These are phyloP conservation scores for Orbicella faveolata DNA, from an alignment of 64 coral and sea anemone genomes.

Conservation along the genomic window DNA sequence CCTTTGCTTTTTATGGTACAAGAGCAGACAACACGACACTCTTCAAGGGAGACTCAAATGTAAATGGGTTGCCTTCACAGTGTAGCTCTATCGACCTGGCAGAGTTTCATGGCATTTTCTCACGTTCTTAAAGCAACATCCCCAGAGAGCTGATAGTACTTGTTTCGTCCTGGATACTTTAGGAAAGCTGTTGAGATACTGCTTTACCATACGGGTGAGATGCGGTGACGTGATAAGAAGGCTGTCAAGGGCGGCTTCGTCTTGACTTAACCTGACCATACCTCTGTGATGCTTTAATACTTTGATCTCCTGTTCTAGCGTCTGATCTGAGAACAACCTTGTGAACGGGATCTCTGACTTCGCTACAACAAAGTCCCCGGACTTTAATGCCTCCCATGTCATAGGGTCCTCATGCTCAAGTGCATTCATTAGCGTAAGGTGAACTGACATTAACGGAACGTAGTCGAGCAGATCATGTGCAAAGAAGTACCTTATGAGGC, in stretches of 20 bases:
- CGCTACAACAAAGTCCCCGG: slow-evolving; percentile 44
- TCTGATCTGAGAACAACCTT: no score
- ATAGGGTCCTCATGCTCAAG: background rate
- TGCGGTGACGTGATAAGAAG: slow-evolving; percentile 57
- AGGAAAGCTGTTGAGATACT: background rate
- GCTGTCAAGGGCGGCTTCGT: slow-evolving; percentile 42
- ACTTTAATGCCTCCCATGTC: slow-evolving; percentile 23
- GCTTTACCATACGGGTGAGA: slow-evolving; percentile 35
- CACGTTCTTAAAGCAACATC: background rate
- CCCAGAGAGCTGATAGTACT: slow-evolving; percentile 30
- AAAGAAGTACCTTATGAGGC: background rate
- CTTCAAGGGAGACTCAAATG: background rate
- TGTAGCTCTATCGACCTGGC: no score
- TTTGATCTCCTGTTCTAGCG: no score
- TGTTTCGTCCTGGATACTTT: background rate
- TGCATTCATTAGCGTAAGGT: background rate
- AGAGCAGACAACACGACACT: slow-evolving; percentile 41
- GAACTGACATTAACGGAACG: background rate
- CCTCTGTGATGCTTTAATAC: slow-evolving; percentile 27
- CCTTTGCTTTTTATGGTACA: background rate
- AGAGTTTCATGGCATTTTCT: no score
- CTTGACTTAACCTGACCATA: slow-evolving; percentile 53
- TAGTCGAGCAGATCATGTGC: background rate
- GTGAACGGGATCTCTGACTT: background rate
- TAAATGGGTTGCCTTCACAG: no score